Evolutionary conservation across 2,113 vertebrate genomes (phyloP).

Genomic region (Calidris pygmaea): DNA sequence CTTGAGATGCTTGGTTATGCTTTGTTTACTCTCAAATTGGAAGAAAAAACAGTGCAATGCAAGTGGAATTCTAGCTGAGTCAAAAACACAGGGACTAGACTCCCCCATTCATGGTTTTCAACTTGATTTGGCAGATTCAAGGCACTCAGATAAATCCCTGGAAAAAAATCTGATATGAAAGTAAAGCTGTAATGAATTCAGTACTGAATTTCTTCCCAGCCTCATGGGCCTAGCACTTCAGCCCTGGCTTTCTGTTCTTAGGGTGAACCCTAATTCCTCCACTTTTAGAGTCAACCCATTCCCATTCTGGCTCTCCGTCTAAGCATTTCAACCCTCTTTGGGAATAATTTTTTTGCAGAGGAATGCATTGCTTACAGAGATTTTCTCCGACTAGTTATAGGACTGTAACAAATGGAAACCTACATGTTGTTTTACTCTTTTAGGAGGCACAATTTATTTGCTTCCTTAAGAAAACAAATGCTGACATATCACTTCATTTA

Average conservation of each 20-base stretch:
- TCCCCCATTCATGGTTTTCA: conserved; percentile 11
- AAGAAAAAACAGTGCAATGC: not conserved
- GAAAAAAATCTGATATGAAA: not conserved
- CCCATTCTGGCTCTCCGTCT: not conserved
- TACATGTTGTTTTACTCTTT: not conserved
- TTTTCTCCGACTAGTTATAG: not conserved
- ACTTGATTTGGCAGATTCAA: not conserved
- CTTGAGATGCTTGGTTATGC: not conserved
- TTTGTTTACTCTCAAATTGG: conserved; percentile 14
- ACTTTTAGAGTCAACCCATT: not conserved
- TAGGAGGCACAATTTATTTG: not conserved
- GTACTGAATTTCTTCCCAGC: not conserved
- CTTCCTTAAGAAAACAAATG: conserved; percentile 40
- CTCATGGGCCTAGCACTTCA: not conserved
- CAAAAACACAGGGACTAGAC: not conserved
- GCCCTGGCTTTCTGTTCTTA: not conserved
- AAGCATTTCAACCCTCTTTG: not conserved
- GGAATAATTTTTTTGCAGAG: not conserved
- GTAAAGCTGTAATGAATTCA: not conserved
- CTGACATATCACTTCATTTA: conserved; percentile 55
- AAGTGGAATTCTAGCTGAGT: not conserved
- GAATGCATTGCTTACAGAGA: not conserved
- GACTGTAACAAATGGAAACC: not conserved
- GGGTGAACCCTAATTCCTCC: not conserved
- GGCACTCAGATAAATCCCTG: not conserved